Evolutionary conservation across 2,113 vertebrate species (phyloP), one percentile per base, ranked within the genome.

Genomic region (Pelmatolapia mariae): DNA sequence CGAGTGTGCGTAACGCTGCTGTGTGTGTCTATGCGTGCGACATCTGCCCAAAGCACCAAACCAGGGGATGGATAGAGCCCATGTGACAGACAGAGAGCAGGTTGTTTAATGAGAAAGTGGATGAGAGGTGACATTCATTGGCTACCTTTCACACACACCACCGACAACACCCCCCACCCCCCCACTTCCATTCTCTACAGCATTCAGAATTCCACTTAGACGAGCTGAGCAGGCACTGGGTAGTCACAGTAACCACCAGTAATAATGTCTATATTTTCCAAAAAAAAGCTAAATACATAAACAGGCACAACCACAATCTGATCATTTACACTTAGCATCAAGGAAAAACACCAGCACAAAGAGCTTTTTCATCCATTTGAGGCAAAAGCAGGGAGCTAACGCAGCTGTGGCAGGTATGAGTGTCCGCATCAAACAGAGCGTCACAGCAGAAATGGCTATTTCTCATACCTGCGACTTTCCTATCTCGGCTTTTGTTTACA

Each of bases 101-200:
- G 94, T 94, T 95, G 95, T 95, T 95, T 95, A 96, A 96, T 96
- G 95, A 95, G 95, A 95, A 95, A 93, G 91, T 95, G 94, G 94
- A 96, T 96, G 95, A 95, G 95, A 95, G 95, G 94, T 96, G 95
- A 96, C 95, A 95, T 92, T 96, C 94, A 96, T 95, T 96, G 94
- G 94, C 94, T 95, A 94, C 94, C 90, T 93, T 92, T 92, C 93
- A 92, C 95, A 92, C 82, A 12, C 29, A 73, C 82, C 54, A 11
- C 78, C 33, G 6, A 33, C 29, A 63, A 33, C 59, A 19, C 59
- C 5, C 16, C 9, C 2, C 54, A 5, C 18, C 13, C 56, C 26
- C 57, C 26, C 8, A 33, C 57, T 59, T 18, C 24, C 10, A 22
- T 82, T 71, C 89, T 89, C 85, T 81, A 50, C 91, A 68, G 89